Conservation (phyloP, 2,113 vertebrate genomes). For the Nesoenas mayeri region DNA sequence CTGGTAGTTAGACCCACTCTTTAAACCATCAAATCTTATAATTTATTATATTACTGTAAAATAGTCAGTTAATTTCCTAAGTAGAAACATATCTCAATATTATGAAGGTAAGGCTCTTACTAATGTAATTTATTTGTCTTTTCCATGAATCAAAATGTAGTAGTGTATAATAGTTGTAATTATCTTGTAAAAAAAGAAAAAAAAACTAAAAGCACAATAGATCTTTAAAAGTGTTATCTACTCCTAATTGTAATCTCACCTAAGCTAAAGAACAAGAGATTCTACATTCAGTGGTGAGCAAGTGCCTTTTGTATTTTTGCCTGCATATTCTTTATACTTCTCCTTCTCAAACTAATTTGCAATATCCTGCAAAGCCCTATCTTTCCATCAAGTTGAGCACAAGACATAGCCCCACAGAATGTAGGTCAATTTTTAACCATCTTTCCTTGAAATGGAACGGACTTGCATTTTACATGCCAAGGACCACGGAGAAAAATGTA, state of each 20-base stretch:
- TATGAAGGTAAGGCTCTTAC: conserved; percentile 41
- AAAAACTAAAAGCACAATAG: conserved; percentile 22
- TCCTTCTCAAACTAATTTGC: conserved; percentile 1
- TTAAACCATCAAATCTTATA: conserved; percentile 13
- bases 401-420: conserved; percentile 8
- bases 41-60: conserved; percentile 15
- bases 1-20: neutral
- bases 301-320: neutral
- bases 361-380: neutral
- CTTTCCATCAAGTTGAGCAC: conserved; percentile 16
- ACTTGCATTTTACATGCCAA: conserved; percentile 36
- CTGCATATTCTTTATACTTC: neutral
- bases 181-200: conserved; percentile 15
- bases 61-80: conserved; percentile 12
- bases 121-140: conserved; percentile 57
- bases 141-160: conserved; percentile 45
- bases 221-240: conserved; percentile 9
- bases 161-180: conserved; percentile 54
- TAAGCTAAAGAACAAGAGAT: conserved; percentile 9
- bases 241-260: conserved; percentile 8
- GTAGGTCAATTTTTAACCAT: conserved; percentile 49
- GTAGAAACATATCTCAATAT: conserved; percentile 60
- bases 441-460: conserved; percentile 1
- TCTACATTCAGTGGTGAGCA: neutral
- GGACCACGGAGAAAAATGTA: neutral